Evolutionary conservation across 2,113 vertebrate species (phyloP).

Genomic region (Meleagris gallopavo): DNA sequence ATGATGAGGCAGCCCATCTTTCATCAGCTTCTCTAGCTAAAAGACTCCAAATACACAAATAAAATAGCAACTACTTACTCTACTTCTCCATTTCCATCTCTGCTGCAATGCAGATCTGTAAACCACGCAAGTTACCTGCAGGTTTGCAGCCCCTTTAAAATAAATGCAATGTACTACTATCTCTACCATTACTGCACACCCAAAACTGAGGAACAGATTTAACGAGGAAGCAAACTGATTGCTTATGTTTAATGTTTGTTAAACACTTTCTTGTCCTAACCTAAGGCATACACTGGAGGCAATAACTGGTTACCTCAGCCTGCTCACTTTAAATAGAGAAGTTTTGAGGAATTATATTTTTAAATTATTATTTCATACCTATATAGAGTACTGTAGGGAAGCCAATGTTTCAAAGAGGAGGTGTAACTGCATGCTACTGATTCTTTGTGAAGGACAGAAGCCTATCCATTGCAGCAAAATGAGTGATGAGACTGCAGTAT

Average conservation of each 20-base stretch:
- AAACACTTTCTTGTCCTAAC: neutral
- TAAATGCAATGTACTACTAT: rapidly evolving
- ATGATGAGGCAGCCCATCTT: neutral
- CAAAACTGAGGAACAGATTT: neutral
- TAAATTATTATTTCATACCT: neutral
- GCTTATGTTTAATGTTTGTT: neutral
- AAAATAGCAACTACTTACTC: neutral
- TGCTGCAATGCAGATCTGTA: neutral
- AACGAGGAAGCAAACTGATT: neutral
- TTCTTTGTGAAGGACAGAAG: neutral
- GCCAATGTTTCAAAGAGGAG: neutral
- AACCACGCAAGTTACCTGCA: neutral
- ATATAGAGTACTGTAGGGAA: neutral
- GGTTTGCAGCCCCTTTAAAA: neutral
- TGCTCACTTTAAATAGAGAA: neutral
- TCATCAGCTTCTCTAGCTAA: neutral
- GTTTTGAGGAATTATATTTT: rapidly evolving
- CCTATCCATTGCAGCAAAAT: neutral
- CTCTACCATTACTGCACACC: neutral
- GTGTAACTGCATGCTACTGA: neutral
- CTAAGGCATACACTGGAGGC: rapidly evolving
- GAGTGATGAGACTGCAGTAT: neutral
- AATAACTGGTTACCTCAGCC: neutral
- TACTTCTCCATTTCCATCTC: neutral
- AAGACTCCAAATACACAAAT: neutral